Base-by-base conservation (phyloP, 2,888 invertebrate species). In the Taphrorychus bicolor region DNA sequence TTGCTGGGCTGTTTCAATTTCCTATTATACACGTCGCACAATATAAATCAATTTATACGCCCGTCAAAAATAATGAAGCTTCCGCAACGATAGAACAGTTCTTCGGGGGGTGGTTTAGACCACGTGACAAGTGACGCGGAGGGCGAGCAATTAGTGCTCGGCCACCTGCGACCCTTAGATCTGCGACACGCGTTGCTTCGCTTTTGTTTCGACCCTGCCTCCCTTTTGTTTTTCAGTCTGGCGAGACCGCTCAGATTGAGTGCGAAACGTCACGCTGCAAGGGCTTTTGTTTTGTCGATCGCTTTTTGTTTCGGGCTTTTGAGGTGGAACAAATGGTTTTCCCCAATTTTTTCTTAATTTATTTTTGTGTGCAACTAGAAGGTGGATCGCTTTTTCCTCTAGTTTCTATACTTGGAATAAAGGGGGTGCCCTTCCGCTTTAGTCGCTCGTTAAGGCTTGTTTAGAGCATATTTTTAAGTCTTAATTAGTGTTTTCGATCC, bases 11-110 rank as follows among this genome's bases (percentile, higher is more conserved):
- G 65, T 65, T 52, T 51, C 66, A 66, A 66, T 66, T 66, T 66
- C 60, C 66, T 45, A 49, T 45, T 48, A 40, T 18, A 19, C 52
- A 51, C 40, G 24, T 42, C 41, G 24, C 59, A 56, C 56, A 54
- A 61, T 66, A 76, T 76, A 76, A 75, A 77, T 77, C 76, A 77
- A 77, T 77, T 66, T 76, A 74, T n/a, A n/a, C 66, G 69, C 62
- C 64, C 72, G 77, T 77, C 77, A 75, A 70, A 74, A 73, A 73
- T 76, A 76, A 77, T 74, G 75, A 75, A 66, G 71, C 70, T 70
- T 70, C 69, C 54, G 64, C 24, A 59, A 61, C 65, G 45, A 24
- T 41, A 21, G 59, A 22, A 58, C 58, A 22, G 40, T 19, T 52
- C 21, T 1, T 9, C 14, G 23, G 32, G n/a, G 19, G 54, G 54